Base-by-base conservation (phyloP, 2,888 invertebrate species). In the Dichetophora obliterata region DNA sequence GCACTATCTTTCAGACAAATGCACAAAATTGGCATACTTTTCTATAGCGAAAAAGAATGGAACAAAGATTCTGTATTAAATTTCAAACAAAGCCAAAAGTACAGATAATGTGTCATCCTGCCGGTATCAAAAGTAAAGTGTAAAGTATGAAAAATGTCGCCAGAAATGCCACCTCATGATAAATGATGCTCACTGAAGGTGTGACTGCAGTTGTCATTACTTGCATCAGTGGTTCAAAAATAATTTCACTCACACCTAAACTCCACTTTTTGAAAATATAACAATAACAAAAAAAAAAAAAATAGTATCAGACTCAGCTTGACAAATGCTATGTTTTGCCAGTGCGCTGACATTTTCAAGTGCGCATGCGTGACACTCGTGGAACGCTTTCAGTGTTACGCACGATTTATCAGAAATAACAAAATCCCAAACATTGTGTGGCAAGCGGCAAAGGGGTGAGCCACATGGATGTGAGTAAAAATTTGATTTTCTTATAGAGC, bases 321-420 rank as follows among this genome's bases (percentile, higher is more conserved):
- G 74, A 74, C 50, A 66, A 74, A 74, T 74, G 65, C 4, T 34
- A 66, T 66, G 66, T 74, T 74, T 74, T 74, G 74, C 34, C 65
- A 48, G 19, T 16, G 34, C 27, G 52, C 37, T 19, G 74, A 74
- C 74, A 52, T 22, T 65, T 63, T 74, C 52, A 74, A 74, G 74
- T 74, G 65, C 74, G 65, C 54, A 52, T 74, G 74, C 65, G 74
- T 57, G 48, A 66, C 65, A 74, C 31, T 27, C 50, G n/a, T 37
- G 14, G 50, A 52, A 73, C 48, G 63, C 57, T 43, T 27, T 27
- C 24, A 52, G 31, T 24, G 63, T 52, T 24, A 73, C 52, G 73
- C 63, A 73, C 66, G 50, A 74, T 74, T 74, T 74, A 54, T 52
- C 74, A 37, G 59, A 22, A 50, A 43, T 59, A 31, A 24, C 31